Evolutionary conservation across 2,797 vertebrate genomes (phyloP).

Genomic region (Helostoma temminkii): DNA sequence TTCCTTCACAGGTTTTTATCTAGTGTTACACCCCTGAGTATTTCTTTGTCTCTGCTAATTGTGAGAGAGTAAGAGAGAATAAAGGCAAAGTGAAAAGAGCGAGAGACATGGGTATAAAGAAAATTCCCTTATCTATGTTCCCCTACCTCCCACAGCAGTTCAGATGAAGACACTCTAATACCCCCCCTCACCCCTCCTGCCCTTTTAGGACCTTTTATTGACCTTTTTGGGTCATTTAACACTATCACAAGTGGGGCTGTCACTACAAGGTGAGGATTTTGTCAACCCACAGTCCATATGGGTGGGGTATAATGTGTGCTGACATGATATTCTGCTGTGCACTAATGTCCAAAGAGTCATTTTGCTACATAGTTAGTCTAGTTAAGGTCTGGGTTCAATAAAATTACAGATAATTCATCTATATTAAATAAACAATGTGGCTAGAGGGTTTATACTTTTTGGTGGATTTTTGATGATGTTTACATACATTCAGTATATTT

Average conservation of each 20-base stretch:
- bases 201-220: conserved; percentile 81
- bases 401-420: neutral
- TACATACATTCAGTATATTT: neutral
- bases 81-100: conserved; percentile 27
- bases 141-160: conserved; percentile 42
- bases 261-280: conserved; percentile 46
- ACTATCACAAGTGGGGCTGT: conserved; percentile 62
- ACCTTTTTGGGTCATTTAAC: conserved; percentile 79
- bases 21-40: conserved; percentile 29
- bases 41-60: conserved; percentile 56
- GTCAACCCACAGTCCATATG: conserved; percentile 34
- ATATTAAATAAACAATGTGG: too few relatives aligned
- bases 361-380: neutral
- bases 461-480: neutral
- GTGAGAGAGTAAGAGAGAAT: conserved; percentile 34
- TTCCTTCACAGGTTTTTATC: conserved; percentile 41
- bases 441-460: neutral
- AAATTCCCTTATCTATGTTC: conserved; percentile 38
- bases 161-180: conserved; percentile 58
- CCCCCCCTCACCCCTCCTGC: conserved; percentile 54
- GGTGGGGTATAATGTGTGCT: conserved; percentile 12
- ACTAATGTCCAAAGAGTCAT: neutral
- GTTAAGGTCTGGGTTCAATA: neutral
- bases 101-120: conserved; percentile 15
- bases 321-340: conserved; percentile 11